A percentile compares a stretch with the other conserved stretches of the same genome.
Conservation (phyloP, 1,140 invertebrate genomes). For the Saxidomus purpurata region DNA sequence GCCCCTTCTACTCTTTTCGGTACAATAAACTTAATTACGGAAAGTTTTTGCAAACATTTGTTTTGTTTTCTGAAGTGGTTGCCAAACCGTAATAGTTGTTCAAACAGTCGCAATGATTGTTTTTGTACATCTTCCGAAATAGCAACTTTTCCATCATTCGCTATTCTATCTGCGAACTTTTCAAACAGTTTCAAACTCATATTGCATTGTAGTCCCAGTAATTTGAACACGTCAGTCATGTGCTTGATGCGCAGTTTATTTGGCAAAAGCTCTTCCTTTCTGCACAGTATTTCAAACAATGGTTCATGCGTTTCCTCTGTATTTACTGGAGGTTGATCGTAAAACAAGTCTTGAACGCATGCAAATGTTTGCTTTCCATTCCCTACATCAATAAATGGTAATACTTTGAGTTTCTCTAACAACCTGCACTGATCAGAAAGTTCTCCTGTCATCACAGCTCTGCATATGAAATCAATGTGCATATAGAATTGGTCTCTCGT, state of each 20-base stretch:
- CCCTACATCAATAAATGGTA: background rate
- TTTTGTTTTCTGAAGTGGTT: background rate
- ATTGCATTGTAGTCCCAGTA: background rate
- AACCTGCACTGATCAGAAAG: background rate
- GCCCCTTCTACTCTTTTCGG: background rate
- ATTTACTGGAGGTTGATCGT: background rate
- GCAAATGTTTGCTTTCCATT: no score
- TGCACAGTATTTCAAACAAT: background rate
- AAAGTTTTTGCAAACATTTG: background rate
- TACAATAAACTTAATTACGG: background rate
- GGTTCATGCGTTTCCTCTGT: no score
- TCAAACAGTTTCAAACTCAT: slow-evolving; percentile 3
- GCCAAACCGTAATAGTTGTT: background rate
- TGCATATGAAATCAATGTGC: slow-evolving; percentile 4
- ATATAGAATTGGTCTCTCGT: background rate
- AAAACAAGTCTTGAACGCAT: background rate
- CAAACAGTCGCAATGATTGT: background rate
- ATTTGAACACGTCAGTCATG: background rate
- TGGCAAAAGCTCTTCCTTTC: background rate
- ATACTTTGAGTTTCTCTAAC: background rate
- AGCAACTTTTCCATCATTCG: background rate
- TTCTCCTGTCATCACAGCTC: background rate
- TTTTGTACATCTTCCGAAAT: background rate
- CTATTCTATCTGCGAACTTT: slow-evolving; percentile 15
- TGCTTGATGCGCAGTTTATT: background rate